Evolutionary conservation across 2,888 invertebrate genomes (phyloP), one percentile per base, ranked within the genome.

Genomic region (Drosophila sordidula): DNA sequence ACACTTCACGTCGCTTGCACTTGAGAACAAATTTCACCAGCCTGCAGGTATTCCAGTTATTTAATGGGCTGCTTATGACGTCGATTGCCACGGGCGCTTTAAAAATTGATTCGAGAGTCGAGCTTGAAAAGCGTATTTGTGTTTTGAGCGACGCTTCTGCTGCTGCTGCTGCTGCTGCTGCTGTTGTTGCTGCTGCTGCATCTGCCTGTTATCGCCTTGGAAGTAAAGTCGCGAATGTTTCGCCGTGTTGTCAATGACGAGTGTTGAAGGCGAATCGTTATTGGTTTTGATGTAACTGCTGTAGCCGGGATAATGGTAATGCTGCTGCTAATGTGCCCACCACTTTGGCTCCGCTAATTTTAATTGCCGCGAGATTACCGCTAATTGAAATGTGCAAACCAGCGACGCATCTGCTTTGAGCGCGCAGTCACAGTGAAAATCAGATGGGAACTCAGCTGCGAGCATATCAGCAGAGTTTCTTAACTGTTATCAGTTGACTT

Each of bases 401-500:
- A 72, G 57, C 59, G 54, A 38, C 55, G 61, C 75, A 74, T 49
- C 63, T 75, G 75, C 78, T 73, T 75, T 73, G 34, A 44, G 49
- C 45, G 39, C 36, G 57, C 66, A 56, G 51, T 61, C 50, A 45
- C 55, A 50, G 26, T 46, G 49, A 57, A 61, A 61, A 58, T 71
- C 66, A 55, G 57, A 45, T 62, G 67, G 63, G 22, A 59, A 67
- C 47, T 78, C 78, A 63, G 67, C 58, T 77, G 74, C 55, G 51
- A 49, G 67, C 74, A 72, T 75, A 58, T 68, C 52, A 63, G 22
- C 45, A 54, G 56, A 62, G 36, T 77, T 77, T 59, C 63, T 49
- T 63, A 68, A 32, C 42, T 67, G 22, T 67, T 67, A 73, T 67
- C 52, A 67, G 56, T 65, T 71, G 77, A 77, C 76, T 75, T 57